Base-by-base conservation (phyloP, 2,888 invertebrate species). In the Drosophila subquinaria region DNA sequence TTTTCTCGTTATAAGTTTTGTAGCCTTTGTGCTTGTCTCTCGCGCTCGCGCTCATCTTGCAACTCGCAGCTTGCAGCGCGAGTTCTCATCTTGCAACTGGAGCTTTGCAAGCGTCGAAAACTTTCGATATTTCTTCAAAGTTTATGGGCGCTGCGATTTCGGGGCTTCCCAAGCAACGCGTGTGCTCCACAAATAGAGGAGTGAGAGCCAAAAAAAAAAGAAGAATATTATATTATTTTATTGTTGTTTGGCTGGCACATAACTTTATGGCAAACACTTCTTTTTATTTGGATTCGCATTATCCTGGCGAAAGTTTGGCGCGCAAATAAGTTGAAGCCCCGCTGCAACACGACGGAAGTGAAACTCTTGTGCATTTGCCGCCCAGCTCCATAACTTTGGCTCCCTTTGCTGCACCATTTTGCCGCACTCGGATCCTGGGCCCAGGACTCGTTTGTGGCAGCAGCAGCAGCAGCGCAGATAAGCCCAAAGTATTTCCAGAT, bases 1-100 rank as follows among this genome's bases (percentile, higher is more conserved):
- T 92, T 92, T 92, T 92, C 92, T 92, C 93, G 92, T 92, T 92
- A 92, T 92, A 92, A 93, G 92, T 92, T 92, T 93, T 88, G 89
- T 90, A 90, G 88, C 88, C 88, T 88, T 88, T 87, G 86, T 88
- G 82, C 88, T 73, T 84, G 78, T 88, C 78, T 79, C 87, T 68
- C 73, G 73, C 67, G 67, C 63, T 76, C 75, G 90, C 87, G 73
- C 30, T 11, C 30, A 55, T 43, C 69, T 74, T 67, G 50, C 71
- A 55, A 76, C 56, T 66, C 38, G 50, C 72, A 45, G 75, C 45
- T 59, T 59, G 50, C 66, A 38, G 57, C 47, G 56, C 13, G n/a
- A 63, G 55, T 64, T 73, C 73, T 45, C 70, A 62, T 81, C 59
- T 73, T 38, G 50, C 35, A 36, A 35, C 83, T 79, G 63, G 60